Evolutionary conservation across 2,888 invertebrate species (phyloP), one percentile per base, ranked within the genome.

Genomic region (Odontocerum albicorne): DNA sequence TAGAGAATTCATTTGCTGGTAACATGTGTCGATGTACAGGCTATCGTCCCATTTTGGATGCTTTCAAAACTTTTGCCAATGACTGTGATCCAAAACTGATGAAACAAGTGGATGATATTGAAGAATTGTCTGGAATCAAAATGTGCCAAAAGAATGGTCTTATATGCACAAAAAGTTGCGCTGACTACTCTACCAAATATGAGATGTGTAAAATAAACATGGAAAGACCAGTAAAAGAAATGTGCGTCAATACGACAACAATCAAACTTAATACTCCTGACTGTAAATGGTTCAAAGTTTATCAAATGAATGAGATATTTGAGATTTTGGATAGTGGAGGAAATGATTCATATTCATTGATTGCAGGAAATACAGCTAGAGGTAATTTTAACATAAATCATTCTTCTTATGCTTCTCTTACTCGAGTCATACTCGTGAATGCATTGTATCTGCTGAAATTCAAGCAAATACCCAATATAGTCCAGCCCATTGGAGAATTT

Each of bases 11-110:
- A 0, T 88, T 90, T 64, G 90, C 88, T 4, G 79, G 88, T 42
- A 88, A 90, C 62, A 84, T 90, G 21, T 91, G 91, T 63, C 79
- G 91, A 47, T 91, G 91, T 64, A 91, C 90, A 0, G 90, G 90
- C 1, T 90, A 90, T 65, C 76, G 90, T 3, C 81, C 90, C 1
- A 91, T 91, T 56, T 73, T 88, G 44, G 90, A 90, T 65, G 84
- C 89, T 2, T 88, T 90, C 70, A 90, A 90, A 69, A 82, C 86
- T 1, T 84, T 88, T 62, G 85, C 87, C 0, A 72, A 68, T 1
- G 85, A 87, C 63, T 80, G 81, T 2, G 75, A 80, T 3, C 72
- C 79, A 43, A 65, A 70, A 40, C 69, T 84, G 8, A 67, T 71
- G 0, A 70, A 79, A 4, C 76, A 77, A 64, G 71, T 84, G 21